A percentile compares a stretch with the other conserved stretches of the same genome.
phyloP scores from a whole-genome alignment of 2,888 invertebrate genomes.

The Tenthredo distinguenda region DNA sequence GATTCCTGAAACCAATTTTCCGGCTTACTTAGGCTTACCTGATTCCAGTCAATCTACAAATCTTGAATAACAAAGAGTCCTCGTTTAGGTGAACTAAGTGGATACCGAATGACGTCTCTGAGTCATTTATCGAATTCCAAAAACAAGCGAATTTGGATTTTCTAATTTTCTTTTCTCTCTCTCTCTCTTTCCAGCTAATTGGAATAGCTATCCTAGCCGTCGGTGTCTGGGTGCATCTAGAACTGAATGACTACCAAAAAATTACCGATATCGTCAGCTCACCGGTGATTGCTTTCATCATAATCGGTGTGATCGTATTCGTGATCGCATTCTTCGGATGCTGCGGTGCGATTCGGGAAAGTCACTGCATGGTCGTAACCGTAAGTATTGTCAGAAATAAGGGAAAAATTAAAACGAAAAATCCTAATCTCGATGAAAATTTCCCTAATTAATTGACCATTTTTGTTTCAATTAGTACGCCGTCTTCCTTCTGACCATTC shows the following conservation, averaged over 20 bases:
- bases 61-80: not conserved
- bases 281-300: conserved; percentile 84
- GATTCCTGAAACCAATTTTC: no score
- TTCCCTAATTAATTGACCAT: not conserved
- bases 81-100: not conserved
- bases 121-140: not conserved
- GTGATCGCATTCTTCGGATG: conserved; percentile 77
- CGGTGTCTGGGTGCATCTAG: conserved; percentile 84
- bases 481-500: conserved; percentile 85
- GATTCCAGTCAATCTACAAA: no score
- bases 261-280: conserved; percentile 75
- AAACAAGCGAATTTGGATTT: not conserved
- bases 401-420: conserved; percentile 12
- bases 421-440: not conserved
- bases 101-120: not conserved
- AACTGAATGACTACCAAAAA: conserved; percentile 78
- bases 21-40: no score
- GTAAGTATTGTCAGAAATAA: conserved; percentile 65
- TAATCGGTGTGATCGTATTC: conserved; percentile 84
- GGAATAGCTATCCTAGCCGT: conserved; percentile 85
- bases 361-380: conserved; percentile 75
- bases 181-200: conserved; percentile 82
- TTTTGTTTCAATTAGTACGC: conserved; percentile 82
- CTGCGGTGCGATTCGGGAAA: conserved; percentile 74
- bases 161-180: conserved; percentile 7